Percentiles rank a stretch among this genome's conserved stretches.
Evolutionary conservation across 2,113 vertebrate species (phyloP).

Genomic region (Pangasianodon gigas): DNA sequence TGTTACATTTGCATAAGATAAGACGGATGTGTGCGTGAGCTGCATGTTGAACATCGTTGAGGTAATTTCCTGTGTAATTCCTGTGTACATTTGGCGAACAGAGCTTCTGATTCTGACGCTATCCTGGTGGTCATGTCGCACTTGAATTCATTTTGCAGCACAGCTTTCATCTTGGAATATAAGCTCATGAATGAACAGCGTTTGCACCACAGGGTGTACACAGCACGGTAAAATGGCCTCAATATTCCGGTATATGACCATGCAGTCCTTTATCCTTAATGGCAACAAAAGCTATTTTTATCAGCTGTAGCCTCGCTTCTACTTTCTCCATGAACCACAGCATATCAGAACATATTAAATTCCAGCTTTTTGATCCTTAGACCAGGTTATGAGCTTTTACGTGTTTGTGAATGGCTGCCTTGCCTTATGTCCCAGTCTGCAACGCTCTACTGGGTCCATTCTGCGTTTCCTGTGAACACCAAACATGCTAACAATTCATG

Average conservation of each 20-base stretch:
- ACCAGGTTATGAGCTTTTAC: background rate
- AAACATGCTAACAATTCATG: background rate
- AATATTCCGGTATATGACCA: background rate
- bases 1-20: background rate
- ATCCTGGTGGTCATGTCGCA: background rate
- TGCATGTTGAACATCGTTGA: background rate
- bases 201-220: background rate
- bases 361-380: background rate
- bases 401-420: background rate
- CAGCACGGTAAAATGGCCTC: background rate
- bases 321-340: background rate
- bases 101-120: background rate
- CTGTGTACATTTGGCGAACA: background rate
- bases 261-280: background rate
- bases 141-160: background rate
- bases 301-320: background rate
- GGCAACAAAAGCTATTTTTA: background rate
- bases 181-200: background rate
- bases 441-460: background rate
- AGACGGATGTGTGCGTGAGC: background rate
- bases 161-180: background rate
- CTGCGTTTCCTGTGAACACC: background rate
- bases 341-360: background rate
- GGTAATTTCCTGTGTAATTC: background rate
- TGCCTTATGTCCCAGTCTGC: background rate